These are phyloP conservation scores for Torymus tubicola DNA, from an alignment of 2,888 invertebrate genomes.

Conservation along the genomic window DNA sequence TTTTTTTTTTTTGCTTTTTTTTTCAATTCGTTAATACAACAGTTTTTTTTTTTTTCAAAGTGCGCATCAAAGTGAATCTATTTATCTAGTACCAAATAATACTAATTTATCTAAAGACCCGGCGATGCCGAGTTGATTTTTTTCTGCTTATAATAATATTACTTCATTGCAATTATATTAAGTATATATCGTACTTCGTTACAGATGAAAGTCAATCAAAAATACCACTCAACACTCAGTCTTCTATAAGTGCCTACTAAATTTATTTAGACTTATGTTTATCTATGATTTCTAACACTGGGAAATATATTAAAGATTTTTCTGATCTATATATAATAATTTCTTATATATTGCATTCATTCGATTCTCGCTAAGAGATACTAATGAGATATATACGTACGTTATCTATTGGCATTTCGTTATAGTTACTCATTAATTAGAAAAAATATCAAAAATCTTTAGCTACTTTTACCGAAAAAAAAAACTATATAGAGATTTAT, in stretches of 20 bases:
- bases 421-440: slow-evolving; percentile 24
- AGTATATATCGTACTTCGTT: slow-evolving; percentile 29
- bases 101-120: slow-evolving; percentile 54
- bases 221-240: slow-evolving; percentile 57
- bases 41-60: slow-evolving; percentile 25
- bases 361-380: slow-evolving; percentile 1
- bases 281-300: slow-evolving; percentile 30
- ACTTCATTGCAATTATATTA: slow-evolving; percentile 17
- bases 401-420: slow-evolving; percentile 42
- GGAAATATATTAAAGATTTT: slow-evolving; percentile 20
- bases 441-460: slow-evolving; percentile 13
- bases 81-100: slow-evolving; percentile 18
- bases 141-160: slow-evolving; percentile 19
- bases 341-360: slow-evolving; percentile 40
- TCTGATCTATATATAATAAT: slow-evolving; percentile 42
- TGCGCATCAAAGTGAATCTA: slow-evolving; percentile 49
- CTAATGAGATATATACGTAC: slow-evolving; percentile 40
- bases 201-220: slow-evolving; percentile 53
- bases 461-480: slow-evolving; percentile 43
- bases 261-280: slow-evolving; percentile 30
- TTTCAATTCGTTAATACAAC: slow-evolving; percentile 16
- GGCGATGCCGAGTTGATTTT: slow-evolving; percentile 53
- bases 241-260: slow-evolving; percentile 55
- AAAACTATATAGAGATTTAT: slow-evolving; percentile 32
- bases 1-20: slow-evolving; percentile 18